Conservation (phyloP, 2,797 vertebrate species). For the Chelonia mydas region DNA sequence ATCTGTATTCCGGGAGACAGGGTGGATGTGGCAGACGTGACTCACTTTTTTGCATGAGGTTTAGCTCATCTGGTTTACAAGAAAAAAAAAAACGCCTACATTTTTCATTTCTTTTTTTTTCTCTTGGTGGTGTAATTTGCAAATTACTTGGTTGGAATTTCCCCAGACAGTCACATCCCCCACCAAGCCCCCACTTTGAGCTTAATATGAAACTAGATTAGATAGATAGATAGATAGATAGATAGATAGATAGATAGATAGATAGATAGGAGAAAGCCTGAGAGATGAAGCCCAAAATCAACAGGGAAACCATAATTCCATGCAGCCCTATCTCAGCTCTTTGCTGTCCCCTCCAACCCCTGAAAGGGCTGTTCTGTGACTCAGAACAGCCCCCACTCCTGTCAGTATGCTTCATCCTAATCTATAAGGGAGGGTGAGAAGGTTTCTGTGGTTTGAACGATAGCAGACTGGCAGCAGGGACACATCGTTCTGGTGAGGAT, state of each 20-base stretch:
- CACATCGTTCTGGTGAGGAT: neutral
- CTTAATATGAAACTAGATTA: neutral
- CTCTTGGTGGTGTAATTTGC: neutral
- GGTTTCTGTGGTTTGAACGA: neutral
- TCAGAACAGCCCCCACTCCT: neutral
- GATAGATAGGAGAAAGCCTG: neutral
- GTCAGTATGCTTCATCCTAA: neutral
- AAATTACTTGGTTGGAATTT: neutral
- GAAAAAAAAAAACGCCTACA: neutral
- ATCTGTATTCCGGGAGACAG: slow-evolving; percentile 39
- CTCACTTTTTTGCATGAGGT: slow-evolving; percentile 45
- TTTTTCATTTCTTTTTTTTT: neutral
- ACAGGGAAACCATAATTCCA: neutral
- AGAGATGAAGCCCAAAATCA: neutral
- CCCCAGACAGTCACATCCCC: neutral
- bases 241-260: neutral
- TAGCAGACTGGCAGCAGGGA: neutral
- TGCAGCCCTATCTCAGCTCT: neutral
- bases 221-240: neutral
- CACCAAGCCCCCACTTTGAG: neutral
- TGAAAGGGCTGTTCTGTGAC: neutral
- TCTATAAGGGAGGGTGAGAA: neutral
- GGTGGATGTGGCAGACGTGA: slow-evolving; percentile 69
- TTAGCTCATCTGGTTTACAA: slow-evolving; percentile 40
- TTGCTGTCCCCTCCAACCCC: neutral